Evolutionary conservation across 2,888 invertebrate species (phyloP).

Genomic region (Dinocampus coccinellae): DNA sequence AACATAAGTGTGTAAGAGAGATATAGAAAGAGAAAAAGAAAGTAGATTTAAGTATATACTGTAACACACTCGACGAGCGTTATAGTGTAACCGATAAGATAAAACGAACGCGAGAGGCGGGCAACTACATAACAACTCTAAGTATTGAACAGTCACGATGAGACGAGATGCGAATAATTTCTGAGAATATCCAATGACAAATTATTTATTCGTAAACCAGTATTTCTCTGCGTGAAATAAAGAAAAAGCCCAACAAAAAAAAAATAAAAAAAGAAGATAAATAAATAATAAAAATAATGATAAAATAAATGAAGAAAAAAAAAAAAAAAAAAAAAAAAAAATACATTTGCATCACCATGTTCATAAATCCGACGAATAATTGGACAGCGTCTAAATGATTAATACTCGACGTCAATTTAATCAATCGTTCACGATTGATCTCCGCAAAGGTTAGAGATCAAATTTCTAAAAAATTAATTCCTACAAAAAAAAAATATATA

Average conservation of each 20-base stretch:
- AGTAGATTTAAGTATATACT: slow-evolving; percentile 2
- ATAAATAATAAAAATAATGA: too few relatives aligned
- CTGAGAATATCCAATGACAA: slow-evolving; percentile 18
- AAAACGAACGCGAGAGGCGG: slow-evolving; percentile 27
- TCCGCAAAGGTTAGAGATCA: background rate
- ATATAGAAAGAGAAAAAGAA: background rate
- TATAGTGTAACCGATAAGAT: slow-evolving; percentile 27
- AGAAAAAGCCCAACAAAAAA: too few relatives aligned
- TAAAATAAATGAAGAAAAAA: too few relatives aligned
- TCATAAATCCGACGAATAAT: slow-evolving; percentile 24
- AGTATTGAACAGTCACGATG: slow-evolving; percentile 29
- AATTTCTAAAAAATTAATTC: background rate
- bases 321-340: background rate
- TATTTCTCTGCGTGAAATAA: background rate
- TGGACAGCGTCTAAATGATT: background rate
- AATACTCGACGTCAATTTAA: background rate
- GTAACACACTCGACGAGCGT: slow-evolving; percentile 1
- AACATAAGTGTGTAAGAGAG: background rate
- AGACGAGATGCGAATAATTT: slow-evolving; percentile 3
- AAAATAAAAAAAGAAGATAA: too few relatives aligned
- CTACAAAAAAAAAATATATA: background rate
- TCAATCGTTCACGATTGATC: background rate
- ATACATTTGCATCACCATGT: slow-evolving; percentile 1
- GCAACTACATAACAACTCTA: background rate
- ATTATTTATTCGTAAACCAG: slow-evolving; percentile 4